Percentiles rank a stretch among this genome's conserved stretches.
These are phyloP conservation scores for Alligator mississippiensis DNA, from an alignment of 2,113 vertebrate species.

Conservation along the genomic window DNA sequence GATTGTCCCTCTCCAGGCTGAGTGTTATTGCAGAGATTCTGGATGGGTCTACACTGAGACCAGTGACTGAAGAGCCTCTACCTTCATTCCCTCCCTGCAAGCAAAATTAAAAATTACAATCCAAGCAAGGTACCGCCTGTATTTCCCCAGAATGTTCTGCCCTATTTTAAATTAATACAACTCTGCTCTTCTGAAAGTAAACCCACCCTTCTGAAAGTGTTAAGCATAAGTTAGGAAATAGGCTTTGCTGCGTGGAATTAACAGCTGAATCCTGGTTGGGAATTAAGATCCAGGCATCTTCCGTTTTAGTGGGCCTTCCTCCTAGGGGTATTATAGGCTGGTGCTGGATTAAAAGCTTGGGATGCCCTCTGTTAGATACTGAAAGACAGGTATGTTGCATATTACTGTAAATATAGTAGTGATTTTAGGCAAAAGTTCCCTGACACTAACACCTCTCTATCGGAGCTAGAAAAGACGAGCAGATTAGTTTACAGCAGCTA, in stretches of 20 bases:
- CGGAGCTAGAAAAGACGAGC: too few species aligned
- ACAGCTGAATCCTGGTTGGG: too few species aligned
- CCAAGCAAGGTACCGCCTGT: constrained; percentile 5
- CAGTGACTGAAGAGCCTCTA: constrained; percentile 62
- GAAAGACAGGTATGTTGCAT: too few species aligned
- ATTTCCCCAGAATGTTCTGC: constrained; percentile 29
- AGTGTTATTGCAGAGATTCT: neutral
- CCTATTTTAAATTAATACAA: neutral
- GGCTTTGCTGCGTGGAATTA: neutral
- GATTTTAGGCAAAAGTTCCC: too few species aligned
- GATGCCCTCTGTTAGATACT: too few species aligned
- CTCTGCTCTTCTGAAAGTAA: neutral
- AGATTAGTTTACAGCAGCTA: too few species aligned
- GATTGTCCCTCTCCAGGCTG: constrained; percentile 48
- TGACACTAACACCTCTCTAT: too few species aligned
- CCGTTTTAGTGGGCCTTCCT: too few species aligned
- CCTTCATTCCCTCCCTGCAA: constrained; percentile 33
- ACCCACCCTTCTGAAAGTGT: neutral
- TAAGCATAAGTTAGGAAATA: neutral
- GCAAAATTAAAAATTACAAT: constrained; percentile 29
- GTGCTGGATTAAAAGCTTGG: too few species aligned
- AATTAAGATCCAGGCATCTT: too few species aligned
- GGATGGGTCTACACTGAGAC: constrained; percentile 25
- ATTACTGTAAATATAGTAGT: too few species aligned
- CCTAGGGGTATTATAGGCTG: too few species aligned